phyloP scores from a whole-genome alignment of 1,140 invertebrate species.

The Heliothis virescens region DNA sequence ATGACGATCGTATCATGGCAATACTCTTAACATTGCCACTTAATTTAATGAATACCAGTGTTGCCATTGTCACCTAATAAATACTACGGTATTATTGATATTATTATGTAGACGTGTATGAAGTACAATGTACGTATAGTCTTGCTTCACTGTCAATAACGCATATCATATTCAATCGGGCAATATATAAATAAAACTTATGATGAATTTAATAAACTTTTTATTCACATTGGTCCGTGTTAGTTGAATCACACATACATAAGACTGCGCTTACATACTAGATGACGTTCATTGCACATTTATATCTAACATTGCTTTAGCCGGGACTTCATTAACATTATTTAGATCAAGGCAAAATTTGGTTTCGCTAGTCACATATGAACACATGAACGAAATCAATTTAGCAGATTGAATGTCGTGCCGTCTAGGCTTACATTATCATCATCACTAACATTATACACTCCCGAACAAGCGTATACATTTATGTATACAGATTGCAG shows the following conservation, averaged over 20 bases:
- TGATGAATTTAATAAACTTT: slow-evolving; percentile 60
- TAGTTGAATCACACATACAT: slow-evolving; percentile 59
- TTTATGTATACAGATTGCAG: too few species aligned
- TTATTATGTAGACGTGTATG: slow-evolving; percentile 10
- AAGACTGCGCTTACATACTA: slow-evolving; percentile 51
- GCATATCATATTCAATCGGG: slow-evolving; percentile 52
- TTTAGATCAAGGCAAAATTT: not conserved
- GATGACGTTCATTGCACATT: slow-evolving; percentile 37
- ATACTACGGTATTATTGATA: slow-evolving; percentile 2
- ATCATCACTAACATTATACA: not conserved
- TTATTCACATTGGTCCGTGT: slow-evolving; percentile 80
- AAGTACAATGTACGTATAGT: slow-evolving; percentile 8
- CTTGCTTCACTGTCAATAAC: slow-evolving; percentile 52
- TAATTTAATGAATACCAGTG: not conserved
- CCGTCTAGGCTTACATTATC: too few species aligned
- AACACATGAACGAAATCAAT: too few species aligned
- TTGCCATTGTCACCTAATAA: slow-evolving; percentile 8
- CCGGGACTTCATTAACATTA: not conserved
- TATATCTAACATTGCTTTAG: slow-evolving; percentile 17
- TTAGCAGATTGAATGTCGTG: too few species aligned
- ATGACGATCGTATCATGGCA: too few species aligned
- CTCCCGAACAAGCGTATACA: not conserved
- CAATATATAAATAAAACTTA: slow-evolving; percentile 63
- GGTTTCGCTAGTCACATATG: too few species aligned
- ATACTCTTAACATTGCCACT: too few species aligned